A percentile compares a stretch with the other conserved stretches of the same genome.
Conservation (phyloP, 1,140 invertebrate genomes). For the Drosophila sproati region DNA sequence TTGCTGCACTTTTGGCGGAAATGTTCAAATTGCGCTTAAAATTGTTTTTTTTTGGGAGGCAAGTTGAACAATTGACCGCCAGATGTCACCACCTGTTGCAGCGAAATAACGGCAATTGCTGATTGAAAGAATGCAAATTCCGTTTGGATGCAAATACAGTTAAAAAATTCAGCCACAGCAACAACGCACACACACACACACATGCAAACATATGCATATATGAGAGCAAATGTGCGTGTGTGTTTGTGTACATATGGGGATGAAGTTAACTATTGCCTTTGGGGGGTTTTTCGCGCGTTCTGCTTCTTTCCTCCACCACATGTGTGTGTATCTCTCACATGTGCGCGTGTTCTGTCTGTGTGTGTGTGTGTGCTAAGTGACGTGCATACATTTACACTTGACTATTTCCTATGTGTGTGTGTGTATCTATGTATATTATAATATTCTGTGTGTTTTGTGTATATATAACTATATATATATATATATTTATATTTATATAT, state of each 20-base stretch:
- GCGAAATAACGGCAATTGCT: conserved; percentile 8
- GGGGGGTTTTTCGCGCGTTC: conserved; percentile 18
- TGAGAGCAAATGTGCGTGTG: background rate
- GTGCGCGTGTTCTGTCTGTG: conserved; percentile 9
- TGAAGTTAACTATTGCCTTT: conserved; percentile 54
- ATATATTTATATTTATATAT: conserved; percentile 56
- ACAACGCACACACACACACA: conserved; percentile 5
- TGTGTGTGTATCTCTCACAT: conserved; percentile 8
- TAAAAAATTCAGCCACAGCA: conserved; percentile 44
- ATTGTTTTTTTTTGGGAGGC: background rate
- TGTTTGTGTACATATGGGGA: conserved; percentile 37
- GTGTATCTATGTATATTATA: conserved; percentile 58
- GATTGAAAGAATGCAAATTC: conserved; percentile 7
- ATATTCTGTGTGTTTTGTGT: conserved; percentile 37
- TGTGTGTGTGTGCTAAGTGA: conserved; percentile 44
- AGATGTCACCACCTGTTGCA: conserved; percentile 48
- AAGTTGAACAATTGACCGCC: conserved; percentile 20
- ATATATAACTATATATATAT: conserved; percentile 59
- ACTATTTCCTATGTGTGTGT: conserved; percentile 51
- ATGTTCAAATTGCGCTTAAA: conserved; percentile 5
- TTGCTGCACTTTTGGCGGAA: background rate
- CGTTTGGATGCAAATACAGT: conserved; percentile 8
- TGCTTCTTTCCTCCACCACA: background rate
- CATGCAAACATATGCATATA: background rate
- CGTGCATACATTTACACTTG: conserved; percentile 58